Percentiles rank a stretch among this genome's conserved stretches.
Evolutionary conservation across 2,797 vertebrate genomes (phyloP).

Genomic region (Lagorchestes hirsutus): DNA sequence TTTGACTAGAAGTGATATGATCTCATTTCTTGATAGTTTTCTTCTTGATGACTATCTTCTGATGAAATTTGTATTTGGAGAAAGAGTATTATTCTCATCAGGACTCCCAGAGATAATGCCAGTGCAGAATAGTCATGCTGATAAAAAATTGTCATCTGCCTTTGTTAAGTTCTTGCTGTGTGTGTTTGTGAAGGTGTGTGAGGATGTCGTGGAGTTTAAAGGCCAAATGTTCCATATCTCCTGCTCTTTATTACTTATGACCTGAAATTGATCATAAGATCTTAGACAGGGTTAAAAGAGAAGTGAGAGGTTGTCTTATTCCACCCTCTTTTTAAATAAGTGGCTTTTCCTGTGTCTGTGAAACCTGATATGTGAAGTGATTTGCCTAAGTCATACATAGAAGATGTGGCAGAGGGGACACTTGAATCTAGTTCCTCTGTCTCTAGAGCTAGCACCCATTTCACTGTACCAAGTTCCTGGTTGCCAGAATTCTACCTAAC

Average conservation of each 20-base stretch:
- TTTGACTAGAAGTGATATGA: neutral
- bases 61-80: neutral
- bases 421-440: neutral
- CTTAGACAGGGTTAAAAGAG: neutral
- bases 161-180: neutral
- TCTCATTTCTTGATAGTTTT: neutral
- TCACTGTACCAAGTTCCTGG: neutral
- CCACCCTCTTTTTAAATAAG: neutral
- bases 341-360: neutral
- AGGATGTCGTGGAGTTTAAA: neutral
- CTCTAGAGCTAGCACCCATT: neutral
- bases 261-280: neutral
- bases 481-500: neutral
- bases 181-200: neutral
- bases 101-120: neutral
- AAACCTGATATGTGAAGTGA: neutral
- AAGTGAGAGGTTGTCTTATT: neutral
- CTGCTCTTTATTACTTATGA: neutral
- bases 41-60: neutral
- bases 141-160: neutral
- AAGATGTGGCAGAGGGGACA: neutral
- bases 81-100: neutral
- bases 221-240: neutral
- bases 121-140: neutral
- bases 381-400: neutral